Evolutionary conservation across 2,113 vertebrate genomes (phyloP), one percentile per base, ranked within the genome.

Genomic region (Arvicanthis niloticus): DNA sequence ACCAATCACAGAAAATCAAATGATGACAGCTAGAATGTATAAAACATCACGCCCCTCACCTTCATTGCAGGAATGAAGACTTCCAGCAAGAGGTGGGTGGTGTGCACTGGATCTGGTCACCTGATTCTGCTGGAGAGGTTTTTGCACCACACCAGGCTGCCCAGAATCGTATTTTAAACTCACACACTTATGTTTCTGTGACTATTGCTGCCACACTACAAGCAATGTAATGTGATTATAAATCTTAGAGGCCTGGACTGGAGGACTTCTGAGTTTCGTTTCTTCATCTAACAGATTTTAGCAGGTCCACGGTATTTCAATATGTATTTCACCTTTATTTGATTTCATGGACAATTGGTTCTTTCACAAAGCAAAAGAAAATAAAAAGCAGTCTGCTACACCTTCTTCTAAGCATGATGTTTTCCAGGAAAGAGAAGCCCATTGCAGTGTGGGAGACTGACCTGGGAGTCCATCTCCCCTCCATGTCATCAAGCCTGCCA

Each of bases 271-370:
- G 68, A 89, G 96, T 42, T 96, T 80, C 45, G 22, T 45, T 77
- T 84, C 89, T 91, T 89, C 96, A 88, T 92, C 92, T 40, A 89
- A 96, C 77, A 56, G 93, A 95, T 75, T 95, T 97, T 91, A 89
- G 94, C 48, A 85, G 91, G 73, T 93, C 93, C 90, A 76, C 53
- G 13, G 88, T 80, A 88, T 95, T 97, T 97, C 95, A 95, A 97
- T 97, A 94, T 81, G 91, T 81, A 94, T 94, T 97, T 95, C 96
- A 96, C 95, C 92, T 96, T 95, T 96, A 96, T 95, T 96, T 96
- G 96, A 97, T 96, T 97, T 97, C 97, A 96, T 58, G 89, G 96
- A 82, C 91, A 97, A 95, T 96, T 95, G 95, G 42, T 68, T 96
- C 82, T 97, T 96, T 95, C 73, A 65, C 87, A 96, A 94, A 97